phyloP scores from a whole-genome alignment of 2,113 vertebrate species.

The Sturnus vulgaris region DNA sequence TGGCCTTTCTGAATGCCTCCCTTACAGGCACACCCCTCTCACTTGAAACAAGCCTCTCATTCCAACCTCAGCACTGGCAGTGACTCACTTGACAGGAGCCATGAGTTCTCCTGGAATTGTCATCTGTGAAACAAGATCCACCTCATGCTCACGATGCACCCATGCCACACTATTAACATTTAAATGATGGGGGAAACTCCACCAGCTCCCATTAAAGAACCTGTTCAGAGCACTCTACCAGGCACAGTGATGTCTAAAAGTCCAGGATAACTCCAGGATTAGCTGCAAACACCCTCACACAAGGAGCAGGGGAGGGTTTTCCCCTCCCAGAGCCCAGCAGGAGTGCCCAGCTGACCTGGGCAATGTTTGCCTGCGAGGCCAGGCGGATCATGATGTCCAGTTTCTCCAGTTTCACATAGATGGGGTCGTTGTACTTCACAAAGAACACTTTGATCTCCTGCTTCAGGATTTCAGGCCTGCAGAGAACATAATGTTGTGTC shows the following conservation, averaged over 20 bases:
- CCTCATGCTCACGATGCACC: background rate
- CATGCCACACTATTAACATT: background rate
- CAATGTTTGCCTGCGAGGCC: constrained; percentile 97
- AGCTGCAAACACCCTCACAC: background rate
- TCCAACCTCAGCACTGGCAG: background rate
- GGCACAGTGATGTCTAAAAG: background rate
- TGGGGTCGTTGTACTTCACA: constrained; percentile 98
- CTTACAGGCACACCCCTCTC: background rate
- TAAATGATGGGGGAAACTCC: background rate
- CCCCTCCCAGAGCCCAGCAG: background rate
- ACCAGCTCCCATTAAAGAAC: background rate
- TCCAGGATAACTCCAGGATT: background rate
- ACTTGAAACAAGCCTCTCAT: background rate
- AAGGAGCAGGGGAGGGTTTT: background rate
- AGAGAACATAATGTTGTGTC: background rate
- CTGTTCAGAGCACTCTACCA: background rate
- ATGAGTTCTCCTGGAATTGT: background rate
- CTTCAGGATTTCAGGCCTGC: constrained; percentile 96
- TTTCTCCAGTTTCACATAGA: constrained; percentile 98
- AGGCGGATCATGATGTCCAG: constrained; percentile 99
- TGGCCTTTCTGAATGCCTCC: background rate
- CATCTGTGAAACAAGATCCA: background rate
- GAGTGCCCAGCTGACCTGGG: constrained; percentile 82
- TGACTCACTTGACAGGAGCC: constrained; percentile 32
- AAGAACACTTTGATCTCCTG: constrained; percentile 99